Evolutionary conservation across 2,888 invertebrate species (phyloP).

Genomic region (Caenorhabditis japonica): DNA sequence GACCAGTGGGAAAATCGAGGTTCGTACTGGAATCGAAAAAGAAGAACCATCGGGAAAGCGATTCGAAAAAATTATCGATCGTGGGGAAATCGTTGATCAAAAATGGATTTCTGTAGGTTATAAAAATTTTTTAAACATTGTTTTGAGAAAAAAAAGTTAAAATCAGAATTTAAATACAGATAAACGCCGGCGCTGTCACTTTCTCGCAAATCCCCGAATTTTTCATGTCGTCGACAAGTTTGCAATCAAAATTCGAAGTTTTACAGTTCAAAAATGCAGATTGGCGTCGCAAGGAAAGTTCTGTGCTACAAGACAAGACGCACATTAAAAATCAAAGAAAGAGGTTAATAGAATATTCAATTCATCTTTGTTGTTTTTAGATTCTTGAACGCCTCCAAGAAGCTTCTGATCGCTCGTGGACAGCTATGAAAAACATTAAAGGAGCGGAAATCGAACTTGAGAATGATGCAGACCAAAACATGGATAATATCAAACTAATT

Average conservation of each 20-base stretch:
- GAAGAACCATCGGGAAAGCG: slow-evolving; percentile 49
- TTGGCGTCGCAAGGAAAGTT: slow-evolving; percentile 52
- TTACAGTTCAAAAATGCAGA: slow-evolving; percentile 40
- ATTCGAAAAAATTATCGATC: slow-evolving; percentile 47
- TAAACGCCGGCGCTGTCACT: slow-evolving; percentile 26
- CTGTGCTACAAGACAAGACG: too few species aligned
- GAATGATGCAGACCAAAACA: slow-evolving; percentile 4
- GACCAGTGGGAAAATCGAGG: slow-evolving; percentile 23
- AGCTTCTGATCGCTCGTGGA: slow-evolving; percentile 41
- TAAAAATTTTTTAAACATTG: background rate
- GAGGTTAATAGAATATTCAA: too few species aligned
- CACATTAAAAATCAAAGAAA: too few species aligned
- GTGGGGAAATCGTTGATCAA: slow-evolving; percentile 36
- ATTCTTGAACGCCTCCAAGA: slow-evolving; percentile 41
- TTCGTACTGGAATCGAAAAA: slow-evolving; percentile 40
- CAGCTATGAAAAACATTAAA: slow-evolving; percentile 29
- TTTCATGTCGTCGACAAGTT: slow-evolving; percentile 10
- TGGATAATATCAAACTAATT: slow-evolving; percentile 2
- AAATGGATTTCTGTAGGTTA: slow-evolving; percentile 48
- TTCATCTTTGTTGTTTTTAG: too few species aligned
- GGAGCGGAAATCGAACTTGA: slow-evolving; percentile 10
- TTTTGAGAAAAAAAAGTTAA: too few species aligned
- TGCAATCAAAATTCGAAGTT: slow-evolving; percentile 31
- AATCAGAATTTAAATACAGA: slow-evolving; percentile 4
- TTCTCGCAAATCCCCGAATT: slow-evolving; percentile 36